Evolutionary conservation across 2,797 vertebrate species (phyloP).

Genomic region (Rhodeus uyekii): DNA sequence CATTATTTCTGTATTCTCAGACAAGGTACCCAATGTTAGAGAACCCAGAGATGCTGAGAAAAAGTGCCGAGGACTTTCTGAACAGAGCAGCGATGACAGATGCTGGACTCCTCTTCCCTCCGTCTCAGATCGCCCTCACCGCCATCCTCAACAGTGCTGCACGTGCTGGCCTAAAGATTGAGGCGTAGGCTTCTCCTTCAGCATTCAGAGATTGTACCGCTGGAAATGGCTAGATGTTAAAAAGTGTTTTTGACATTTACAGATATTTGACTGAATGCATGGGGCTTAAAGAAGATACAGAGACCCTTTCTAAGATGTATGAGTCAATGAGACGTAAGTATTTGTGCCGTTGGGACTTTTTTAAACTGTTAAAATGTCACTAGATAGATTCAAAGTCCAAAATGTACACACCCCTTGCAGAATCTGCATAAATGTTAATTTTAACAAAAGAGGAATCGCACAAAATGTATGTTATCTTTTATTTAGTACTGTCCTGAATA

Average conservation of each 20-base stretch:
- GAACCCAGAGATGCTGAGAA: slow-evolving; percentile 92
- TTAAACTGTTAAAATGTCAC: neutral
- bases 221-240: neutral
- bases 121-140: slow-evolving; percentile 90
- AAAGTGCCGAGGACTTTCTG: slow-evolving; percentile 92
- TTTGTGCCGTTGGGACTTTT: neutral
- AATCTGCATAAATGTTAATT: no score
- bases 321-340: slow-evolving; percentile 95
- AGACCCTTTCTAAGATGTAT: slow-evolving; percentile 80
- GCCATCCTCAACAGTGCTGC: slow-evolving; percentile 89
- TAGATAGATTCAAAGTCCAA: no score
- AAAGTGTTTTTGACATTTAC: slow-evolving; percentile 7
- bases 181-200: slow-evolving; percentile 78
- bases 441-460: no score
- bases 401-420: no score
- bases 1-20: slow-evolving; percentile 66
- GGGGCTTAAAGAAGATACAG: slow-evolving; percentile 82
- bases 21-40: slow-evolving; percentile 89
- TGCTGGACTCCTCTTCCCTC: slow-evolving; percentile 87
- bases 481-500: no score
- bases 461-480: no score
- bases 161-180: slow-evolving; percentile 89
- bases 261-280: slow-evolving; percentile 93
- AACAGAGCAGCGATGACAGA: slow-evolving; percentile 87
- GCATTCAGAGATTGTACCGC: neutral